phyloP scores from a whole-genome alignment of 2,113 vertebrate species.

The Gopherus evgoodei region DNA sequence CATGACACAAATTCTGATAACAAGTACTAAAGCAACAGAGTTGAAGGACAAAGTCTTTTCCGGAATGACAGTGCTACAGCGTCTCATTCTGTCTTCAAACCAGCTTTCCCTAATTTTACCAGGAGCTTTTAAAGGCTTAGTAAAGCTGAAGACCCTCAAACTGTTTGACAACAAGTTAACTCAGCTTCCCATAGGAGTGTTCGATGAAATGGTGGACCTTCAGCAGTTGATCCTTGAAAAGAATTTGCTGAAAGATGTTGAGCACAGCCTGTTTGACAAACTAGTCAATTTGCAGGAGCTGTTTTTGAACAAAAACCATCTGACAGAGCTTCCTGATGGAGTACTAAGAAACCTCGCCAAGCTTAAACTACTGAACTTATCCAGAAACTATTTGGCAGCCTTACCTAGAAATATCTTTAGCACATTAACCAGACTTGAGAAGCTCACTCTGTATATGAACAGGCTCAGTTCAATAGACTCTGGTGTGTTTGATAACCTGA shows the following conservation, averaged over 20 bases:
- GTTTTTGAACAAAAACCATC: conserved; percentile 82
- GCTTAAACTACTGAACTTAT: conserved; percentile 83
- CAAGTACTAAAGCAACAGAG: conserved; percentile 41
- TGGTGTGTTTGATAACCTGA: conserved; percentile 78
- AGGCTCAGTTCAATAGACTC: conserved; percentile 76
- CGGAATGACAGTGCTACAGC: conserved; percentile 73
- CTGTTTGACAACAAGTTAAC: conserved; percentile 81
- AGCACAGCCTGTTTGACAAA: conserved; percentile 75
- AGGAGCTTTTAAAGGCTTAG: conserved; percentile 78
- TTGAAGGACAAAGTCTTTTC: conserved; percentile 80
- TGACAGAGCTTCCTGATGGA: conserved; percentile 60
- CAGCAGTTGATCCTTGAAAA: conserved; percentile 81
- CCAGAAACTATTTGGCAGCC: conserved; percentile 80
- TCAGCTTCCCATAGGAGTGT: conserved; percentile 76
- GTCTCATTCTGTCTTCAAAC: conserved; percentile 80
- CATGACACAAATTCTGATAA: conserved; percentile 74
- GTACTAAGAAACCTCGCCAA: conserved; percentile 79
- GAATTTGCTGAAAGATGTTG: conserved; percentile 78
- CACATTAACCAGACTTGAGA: conserved; percentile 76
- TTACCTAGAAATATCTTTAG: conserved; percentile 82
- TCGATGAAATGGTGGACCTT: conserved; percentile 77
- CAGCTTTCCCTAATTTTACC: conserved; percentile 80
- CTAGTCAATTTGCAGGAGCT: conserved; percentile 77
- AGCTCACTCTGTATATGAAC: conserved; percentile 83
- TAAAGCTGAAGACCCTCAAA: conserved; percentile 81